Evolutionary conservation across 2,113 vertebrate species (phyloP), one percentile per base, ranked within the genome.

Genomic region (Crotophaga sulcirostris): DNA sequence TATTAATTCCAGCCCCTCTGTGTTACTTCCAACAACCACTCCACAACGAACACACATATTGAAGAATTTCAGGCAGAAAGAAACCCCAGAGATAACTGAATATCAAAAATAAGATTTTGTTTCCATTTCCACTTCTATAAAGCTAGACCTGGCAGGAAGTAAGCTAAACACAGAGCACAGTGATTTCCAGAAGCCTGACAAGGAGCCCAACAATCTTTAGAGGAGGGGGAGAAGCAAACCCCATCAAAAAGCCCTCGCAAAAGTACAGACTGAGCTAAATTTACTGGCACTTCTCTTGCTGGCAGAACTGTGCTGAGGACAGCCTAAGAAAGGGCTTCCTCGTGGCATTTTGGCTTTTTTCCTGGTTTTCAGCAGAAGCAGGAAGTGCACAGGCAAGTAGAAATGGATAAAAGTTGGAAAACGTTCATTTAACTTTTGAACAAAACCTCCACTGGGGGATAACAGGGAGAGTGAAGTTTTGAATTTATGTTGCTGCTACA

Each of bases 211-310:
- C 33, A 52, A 33, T 64, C 54, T 84, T 79, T 20, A 69, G 34
- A 44, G 31, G 13, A 33, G 11, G 5, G 4, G 13, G 2, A 9
- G 15, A 17, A 20, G 29, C 23, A 75, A 24, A 4, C 2, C 7
- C 31, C 20, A 78, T 44, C 31, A 78, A 82, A 77, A 89, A 66
- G 49, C 4, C 24, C 49, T 75, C 2, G 4, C 33, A 1, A 91
- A 96, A 96, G 85, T 86, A 96, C 95, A 96, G 85, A 67, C 79
- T 94, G 94, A 95, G 94, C 90, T 96, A 63, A 67, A 92, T 85
- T 83, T 93, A 67, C 79, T 94, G 94, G 93, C 85, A 86, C 68
- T 86, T 90, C 82, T 72, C 54, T 88, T 90, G 76, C 72, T 91
- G 88, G 96, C 93, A 96, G 86, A 94, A 81, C 40, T 70, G 73